Evolutionary conservation across 2,113 vertebrate genomes (phyloP).

Genomic region (Neodontobutis hainanensis): DNA sequence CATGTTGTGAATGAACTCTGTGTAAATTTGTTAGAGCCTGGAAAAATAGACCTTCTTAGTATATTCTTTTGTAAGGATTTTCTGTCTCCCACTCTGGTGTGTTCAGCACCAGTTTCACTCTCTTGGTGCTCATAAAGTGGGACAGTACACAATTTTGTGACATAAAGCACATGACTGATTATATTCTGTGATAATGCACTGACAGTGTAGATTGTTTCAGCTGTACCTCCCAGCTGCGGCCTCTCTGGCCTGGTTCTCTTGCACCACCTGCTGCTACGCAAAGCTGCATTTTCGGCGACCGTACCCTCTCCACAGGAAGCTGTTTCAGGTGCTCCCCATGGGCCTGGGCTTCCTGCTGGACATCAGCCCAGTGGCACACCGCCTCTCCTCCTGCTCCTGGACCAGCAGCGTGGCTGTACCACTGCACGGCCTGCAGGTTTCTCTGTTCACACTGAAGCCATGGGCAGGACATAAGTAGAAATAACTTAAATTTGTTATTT

Average conservation of each 20-base stretch:
- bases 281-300: slow-evolving; percentile 82
- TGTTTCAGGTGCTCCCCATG: slow-evolving; percentile 82
- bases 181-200: background rate
- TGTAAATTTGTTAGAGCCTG: too few relatives aligned
- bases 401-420: slow-evolving; percentile 71
- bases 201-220: slow-evolving; percentile 13
- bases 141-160: too few relatives aligned
- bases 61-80: too few relatives aligned
- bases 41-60: too few relatives aligned
- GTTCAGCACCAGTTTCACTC: too few relatives aligned
- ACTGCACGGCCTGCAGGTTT: slow-evolving; percentile 85
- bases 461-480: too few relatives aligned
- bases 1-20: too few relatives aligned
- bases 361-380: slow-evolving; percentile 83
- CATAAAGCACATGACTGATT: too few relatives aligned
- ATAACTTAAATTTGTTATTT: too few relatives aligned
- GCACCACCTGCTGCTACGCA: slow-evolving; percentile 80
- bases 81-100: too few relatives aligned
- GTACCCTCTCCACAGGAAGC: slow-evolving; percentile 82
- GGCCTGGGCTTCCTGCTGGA: slow-evolving; percentile 83
- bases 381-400: slow-evolving; percentile 78
- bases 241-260: slow-evolving; percentile 45
- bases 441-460: background rate
- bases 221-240: slow-evolving; percentile 51
- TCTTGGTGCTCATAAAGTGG: too few relatives aligned